A percentile compares a stretch with the other conserved stretches of the same genome.
Conservation (phyloP, 1,140 invertebrate species). For the Aphis craccivora region DNA sequence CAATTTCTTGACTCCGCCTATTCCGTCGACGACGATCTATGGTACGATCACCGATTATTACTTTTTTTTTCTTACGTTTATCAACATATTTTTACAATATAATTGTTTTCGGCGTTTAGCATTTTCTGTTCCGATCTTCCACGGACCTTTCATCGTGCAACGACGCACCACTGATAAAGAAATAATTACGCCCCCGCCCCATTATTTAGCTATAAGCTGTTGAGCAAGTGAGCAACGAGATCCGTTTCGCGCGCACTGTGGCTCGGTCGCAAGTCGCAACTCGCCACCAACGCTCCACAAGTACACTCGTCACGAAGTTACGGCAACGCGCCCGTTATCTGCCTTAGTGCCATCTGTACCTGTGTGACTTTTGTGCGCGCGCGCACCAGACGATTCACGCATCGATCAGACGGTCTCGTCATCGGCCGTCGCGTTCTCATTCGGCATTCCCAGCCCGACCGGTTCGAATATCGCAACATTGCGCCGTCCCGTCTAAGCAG, state of each 20-base stretch:
- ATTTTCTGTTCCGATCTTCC: not conserved
- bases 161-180: not conserved
- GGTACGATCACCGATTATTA: not conserved
- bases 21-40: not conserved
- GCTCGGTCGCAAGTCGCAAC: not conserved
- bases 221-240: not conserved
- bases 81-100: not conserved
- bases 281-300: not conserved
- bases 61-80: not conserved
- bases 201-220: no score
- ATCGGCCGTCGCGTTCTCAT: no score
- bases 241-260: not conserved
- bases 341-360: not conserved
- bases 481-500: not conserved
- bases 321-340: not conserved
- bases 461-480: slow-evolving; percentile 42
- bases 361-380: not conserved
- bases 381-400: not conserved
- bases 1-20: not conserved
- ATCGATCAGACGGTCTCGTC: not conserved
- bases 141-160: not conserved
- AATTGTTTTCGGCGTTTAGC: not conserved
- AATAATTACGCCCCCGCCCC: not conserved
- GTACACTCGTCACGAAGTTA: not conserved
- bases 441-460: not conserved